Base-by-base conservation (phyloP, 2,113 vertebrate species). In the Trematomus loennbergii region DNA sequence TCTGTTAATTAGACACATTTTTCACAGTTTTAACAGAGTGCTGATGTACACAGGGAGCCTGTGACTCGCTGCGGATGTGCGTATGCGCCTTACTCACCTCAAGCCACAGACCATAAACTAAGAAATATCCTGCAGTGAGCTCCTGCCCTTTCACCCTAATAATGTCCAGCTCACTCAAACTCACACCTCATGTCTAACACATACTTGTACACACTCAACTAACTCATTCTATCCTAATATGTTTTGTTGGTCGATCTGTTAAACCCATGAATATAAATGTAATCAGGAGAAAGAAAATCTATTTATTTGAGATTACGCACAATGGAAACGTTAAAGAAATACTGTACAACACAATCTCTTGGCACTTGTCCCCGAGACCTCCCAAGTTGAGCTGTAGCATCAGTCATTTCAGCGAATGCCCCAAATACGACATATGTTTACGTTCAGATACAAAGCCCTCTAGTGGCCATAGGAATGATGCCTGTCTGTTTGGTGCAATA, bases 111-210 rank as follows among this genome's bases (percentile, higher is more conserved):
- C 72, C 63, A 74, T 88, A 87, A 92, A 88, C 73, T 46, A 48
- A 16, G 69, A 66, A 49, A 57, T 18, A 18, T 57, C 75, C 71
- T 17, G 78, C 71, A 61, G 82, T 46, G 84, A 62, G 66, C 72
- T 71, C 16, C 62, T 84, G 84, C 87, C 75, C 90, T 88, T 77
- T 36, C 17, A 86, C 86, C 82, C 76, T 80, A 57, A 81, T 89
- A 85, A 89, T 63, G 58, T 88, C 75, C 81, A 80, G 17, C 68
- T 80, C 81, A 86, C 70, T 76, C 78, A 55, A 53, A 73, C 45
- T 71, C 33, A 70, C 16, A 45, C 62, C 25, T 55, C 66, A 29
- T 43, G 64, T 65, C 25, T 15, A 20, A 46, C 52, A 69, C 62
- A 60, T 16, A 49, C 64, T 45, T 15, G 9, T 57, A 40, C 36